phyloP scores from a whole-genome alignment of 2,113 vertebrate species.

The Sylvilagus bachmani region DNA sequence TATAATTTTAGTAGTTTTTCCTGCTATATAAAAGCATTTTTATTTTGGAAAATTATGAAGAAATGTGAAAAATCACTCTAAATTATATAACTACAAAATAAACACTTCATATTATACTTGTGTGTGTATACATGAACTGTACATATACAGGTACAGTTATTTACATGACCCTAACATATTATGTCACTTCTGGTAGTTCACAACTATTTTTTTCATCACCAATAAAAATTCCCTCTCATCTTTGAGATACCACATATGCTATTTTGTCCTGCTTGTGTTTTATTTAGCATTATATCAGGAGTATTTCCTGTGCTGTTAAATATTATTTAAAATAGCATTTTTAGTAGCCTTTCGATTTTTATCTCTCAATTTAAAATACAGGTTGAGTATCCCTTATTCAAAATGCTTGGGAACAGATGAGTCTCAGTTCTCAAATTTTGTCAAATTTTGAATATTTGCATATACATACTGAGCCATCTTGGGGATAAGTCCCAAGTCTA shows the following conservation, averaged over 20 bases:
- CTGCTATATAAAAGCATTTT: neutral
- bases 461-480: too few relatives aligned
- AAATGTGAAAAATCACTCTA: conserved; percentile 22
- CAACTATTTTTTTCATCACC: neutral
- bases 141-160: neutral
- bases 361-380: neutral
- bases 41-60: conserved; percentile 16
- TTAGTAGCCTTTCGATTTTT: neutral
- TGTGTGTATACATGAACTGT: neutral
- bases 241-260: neutral
- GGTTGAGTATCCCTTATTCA: too few relatives aligned
- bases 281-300: neutral
- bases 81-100: conserved; percentile 2
- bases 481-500: too few relatives aligned
- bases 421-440: too few relatives aligned
- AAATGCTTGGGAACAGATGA: too few relatives aligned
- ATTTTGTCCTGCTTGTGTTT: neutral
- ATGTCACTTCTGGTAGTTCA: neutral
- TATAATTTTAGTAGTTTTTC: conserved; percentile 36
- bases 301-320: neutral
- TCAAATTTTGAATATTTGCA: neutral
- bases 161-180: neutral
- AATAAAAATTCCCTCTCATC: neutral
- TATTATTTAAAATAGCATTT: conserved; percentile 4
- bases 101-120: neutral